Conservation (phyloP, 2,888 invertebrate genomes). For the Macrosoma leucophasiata region DNA sequence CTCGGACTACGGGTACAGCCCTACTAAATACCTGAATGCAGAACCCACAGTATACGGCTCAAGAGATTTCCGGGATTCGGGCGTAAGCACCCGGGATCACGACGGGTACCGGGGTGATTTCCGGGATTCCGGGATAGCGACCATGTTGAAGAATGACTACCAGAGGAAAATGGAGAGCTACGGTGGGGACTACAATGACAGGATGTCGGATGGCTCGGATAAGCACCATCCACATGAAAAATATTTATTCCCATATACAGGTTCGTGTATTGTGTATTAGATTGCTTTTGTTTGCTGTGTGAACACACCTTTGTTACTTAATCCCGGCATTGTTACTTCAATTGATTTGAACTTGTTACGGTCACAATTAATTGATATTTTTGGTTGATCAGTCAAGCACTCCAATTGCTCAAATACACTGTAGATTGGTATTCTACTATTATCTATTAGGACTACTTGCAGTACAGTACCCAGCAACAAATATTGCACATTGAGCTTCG, state of each 20-base stretch:
- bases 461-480: too few relatives aligned
- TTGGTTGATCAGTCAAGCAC: too few relatives aligned
- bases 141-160: conserved; percentile 71
- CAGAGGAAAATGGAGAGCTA: conserved; percentile 67
- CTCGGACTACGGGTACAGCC: conserved; percentile 68
- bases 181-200: conserved; percentile 74
- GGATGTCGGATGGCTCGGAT: conserved; percentile 82
- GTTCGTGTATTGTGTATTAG: conserved; percentile 43
- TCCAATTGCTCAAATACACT: too few relatives aligned
- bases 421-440: too few relatives aligned
- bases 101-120: conserved; percentile 64
- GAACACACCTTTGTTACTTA: too few relatives aligned
- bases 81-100: conserved; percentile 56
- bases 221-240: conserved; percentile 84
- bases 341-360: too few relatives aligned
- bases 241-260: conserved; percentile 90
- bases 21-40: conserved; percentile 58
- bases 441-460: too few relatives aligned
- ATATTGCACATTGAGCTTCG: too few relatives aligned
- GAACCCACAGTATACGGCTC: conserved; percentile 60
- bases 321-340: too few relatives aligned
- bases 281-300: conserved; percentile 9
- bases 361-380: too few relatives aligned
- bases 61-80: conserved; percentile 53
- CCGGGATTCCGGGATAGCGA: conserved; percentile 66